Conservation (phyloP, 2,888 invertebrate genomes). For the Amorpha juglandis region DNA sequence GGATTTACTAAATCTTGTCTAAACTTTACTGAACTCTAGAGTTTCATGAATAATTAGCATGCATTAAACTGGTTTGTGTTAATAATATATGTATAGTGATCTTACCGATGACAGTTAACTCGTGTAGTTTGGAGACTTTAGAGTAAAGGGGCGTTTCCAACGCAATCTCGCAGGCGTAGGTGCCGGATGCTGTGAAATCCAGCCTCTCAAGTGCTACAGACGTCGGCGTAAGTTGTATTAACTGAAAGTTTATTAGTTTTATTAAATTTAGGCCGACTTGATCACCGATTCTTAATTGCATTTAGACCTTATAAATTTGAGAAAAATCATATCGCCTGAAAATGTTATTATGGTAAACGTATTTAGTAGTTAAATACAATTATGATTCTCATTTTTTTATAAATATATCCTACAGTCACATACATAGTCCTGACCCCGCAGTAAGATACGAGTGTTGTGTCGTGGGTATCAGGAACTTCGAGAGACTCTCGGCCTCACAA, state of each 20-base stretch:
- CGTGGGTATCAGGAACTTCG: too few relatives aligned
- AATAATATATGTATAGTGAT: conserved; percentile 26
- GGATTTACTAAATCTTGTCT: background rate
- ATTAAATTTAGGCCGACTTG: too few relatives aligned
- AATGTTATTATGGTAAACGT: too few relatives aligned
- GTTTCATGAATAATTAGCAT: conserved; percentile 16
- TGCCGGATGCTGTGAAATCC: conserved; percentile 90
- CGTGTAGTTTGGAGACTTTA: conserved; percentile 90
- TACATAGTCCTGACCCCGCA: too few relatives aligned
- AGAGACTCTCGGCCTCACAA: too few relatives aligned
- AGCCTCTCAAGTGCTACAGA: conserved; percentile 87
- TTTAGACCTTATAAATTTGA: too few relatives aligned
- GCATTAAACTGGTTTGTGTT: background rate
- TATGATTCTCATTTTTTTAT: too few relatives aligned
- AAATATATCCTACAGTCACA: too few relatives aligned
- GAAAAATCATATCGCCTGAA: too few relatives aligned
- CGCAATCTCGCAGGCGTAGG: conserved; percentile 92
- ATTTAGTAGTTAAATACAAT: too few relatives aligned
- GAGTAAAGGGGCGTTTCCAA: conserved; percentile 92
- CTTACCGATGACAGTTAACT: conserved; percentile 92
- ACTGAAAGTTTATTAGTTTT: conserved; percentile 53
- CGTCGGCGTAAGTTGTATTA: conserved; percentile 68
- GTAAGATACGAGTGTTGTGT: too few relatives aligned
- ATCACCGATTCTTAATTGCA: too few relatives aligned
- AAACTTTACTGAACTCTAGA: conserved; percentile 5